Base-by-base conservation (phyloP, 1,140 invertebrate genomes). In the Halotydeus destructor region DNA sequence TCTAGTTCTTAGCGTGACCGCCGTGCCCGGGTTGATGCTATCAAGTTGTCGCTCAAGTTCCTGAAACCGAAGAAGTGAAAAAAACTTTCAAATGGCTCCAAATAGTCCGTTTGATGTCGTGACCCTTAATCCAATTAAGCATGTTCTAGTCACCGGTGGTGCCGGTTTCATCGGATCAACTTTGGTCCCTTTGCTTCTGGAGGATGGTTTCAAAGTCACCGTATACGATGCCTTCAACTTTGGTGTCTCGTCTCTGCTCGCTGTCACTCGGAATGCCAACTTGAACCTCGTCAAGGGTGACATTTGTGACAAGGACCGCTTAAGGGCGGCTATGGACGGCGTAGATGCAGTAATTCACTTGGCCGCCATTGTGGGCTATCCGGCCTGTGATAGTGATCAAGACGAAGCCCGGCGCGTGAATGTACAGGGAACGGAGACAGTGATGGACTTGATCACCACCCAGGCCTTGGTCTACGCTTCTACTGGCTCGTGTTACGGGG, bases 341-440 rank as follows among this genome's bases (percentile, higher is more conserved):
- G 51, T 48, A 5, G 49, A 52, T 38, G 44, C 47, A 5, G 46
- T 55, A n/a, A 39, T 55, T 38, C 54, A 55, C 41, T 41, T 55
- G 45, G 54, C 54, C 1, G 54, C 53, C 2, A 42, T 55, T 24
- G 54, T 55, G 12, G 54, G 54, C 5, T 55, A 55, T 41, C 53
- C 54, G n/a, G 54, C 54, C 6, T 55, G 54, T 27, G 52, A 53
- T 22, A 40, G 45, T 21, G 38, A 54, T 28, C 54, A 47, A 4
- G 40, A 39, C 6, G 30, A 47, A 14, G 54, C 54, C 1, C 23
- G 27, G 12, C 27, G 32, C 5, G 45, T 52, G 1, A 55, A 55
- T 27, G 46, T 49, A 31, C 14, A 34, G 1, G 54, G 50, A 22
- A 55, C 54, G 1, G 5, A 22, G 9, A 41, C 25, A 6, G 6